Conservation (phyloP, 2,888 invertebrate species). For the Thysanoteuthis rhombus region DNA sequence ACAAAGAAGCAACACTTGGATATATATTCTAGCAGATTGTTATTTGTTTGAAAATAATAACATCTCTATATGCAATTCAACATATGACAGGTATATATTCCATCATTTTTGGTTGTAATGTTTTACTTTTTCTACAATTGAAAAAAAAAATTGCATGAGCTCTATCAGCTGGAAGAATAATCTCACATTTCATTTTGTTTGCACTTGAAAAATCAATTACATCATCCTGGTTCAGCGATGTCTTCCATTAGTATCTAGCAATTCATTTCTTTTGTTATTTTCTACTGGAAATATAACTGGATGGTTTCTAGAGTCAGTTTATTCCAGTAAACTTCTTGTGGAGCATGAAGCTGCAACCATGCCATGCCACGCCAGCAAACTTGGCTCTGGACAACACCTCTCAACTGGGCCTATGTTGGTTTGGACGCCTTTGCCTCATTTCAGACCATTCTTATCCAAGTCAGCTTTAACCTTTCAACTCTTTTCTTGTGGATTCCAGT, state of each 20-base stretch:
- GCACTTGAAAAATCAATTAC: not conserved
- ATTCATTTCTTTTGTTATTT: not conserved
- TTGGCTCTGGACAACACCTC: too few species aligned
- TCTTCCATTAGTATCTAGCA: not conserved
- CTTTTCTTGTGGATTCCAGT: too few species aligned
- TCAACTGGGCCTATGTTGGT: too few species aligned
- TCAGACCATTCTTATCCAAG: too few species aligned
- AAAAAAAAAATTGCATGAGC: not conserved
- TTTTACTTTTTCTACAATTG: not conserved
- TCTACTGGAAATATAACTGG: not conserved
- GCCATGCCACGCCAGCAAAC: too few species aligned
- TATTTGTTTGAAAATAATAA: not conserved
- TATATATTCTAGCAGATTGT: not conserved
- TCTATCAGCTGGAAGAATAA: not conserved
- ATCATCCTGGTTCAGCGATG: not conserved
- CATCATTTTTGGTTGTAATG: slow-evolving; percentile 12
- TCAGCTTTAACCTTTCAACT: too few species aligned
- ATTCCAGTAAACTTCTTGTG: too few species aligned
- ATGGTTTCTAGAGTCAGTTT: not conserved
- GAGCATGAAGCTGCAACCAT: too few species aligned
- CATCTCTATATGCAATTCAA: not conserved
- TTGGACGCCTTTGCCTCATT: too few species aligned
- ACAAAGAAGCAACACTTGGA: not conserved
- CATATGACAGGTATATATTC: not conserved
- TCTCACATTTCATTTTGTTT: not conserved